These are phyloP conservation scores for Rhynchopsitta pachyrhyncha DNA, from an alignment of 2,113 vertebrate genomes.

Conservation along the genomic window DNA sequence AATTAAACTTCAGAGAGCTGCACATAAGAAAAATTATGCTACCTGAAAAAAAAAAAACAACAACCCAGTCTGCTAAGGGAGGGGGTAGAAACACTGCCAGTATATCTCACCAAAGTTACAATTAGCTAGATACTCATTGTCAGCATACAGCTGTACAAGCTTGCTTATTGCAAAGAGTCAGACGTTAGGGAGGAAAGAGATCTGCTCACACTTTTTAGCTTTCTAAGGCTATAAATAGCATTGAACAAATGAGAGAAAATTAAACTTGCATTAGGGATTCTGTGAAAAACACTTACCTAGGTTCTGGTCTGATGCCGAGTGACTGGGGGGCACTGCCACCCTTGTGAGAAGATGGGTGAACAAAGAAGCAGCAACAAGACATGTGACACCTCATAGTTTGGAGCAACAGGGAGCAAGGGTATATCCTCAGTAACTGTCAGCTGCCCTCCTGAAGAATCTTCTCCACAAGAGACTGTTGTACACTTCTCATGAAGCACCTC, in stretches of 20 bases:
- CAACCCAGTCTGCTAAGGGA: neutral
- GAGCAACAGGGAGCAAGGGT: neutral
- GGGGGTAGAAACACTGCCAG: neutral
- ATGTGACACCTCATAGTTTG: neutral
- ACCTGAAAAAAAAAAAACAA: neutral
- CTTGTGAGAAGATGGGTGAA: neutral
- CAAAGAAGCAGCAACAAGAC: neutral
- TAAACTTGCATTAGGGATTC: neutral
- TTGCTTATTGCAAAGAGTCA: neutral
- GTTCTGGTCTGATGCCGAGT: neutral
- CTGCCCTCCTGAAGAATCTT: neutral
- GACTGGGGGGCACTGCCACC: neutral
- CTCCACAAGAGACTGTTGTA: neutral
- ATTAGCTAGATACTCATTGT: neutral
- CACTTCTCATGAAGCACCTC: neutral
- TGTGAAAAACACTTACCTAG: neutral
- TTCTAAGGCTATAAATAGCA: neutral
- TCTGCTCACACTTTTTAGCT: neutral
- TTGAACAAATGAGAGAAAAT: neutral
- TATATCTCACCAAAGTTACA: neutral
- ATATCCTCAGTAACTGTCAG: neutral
- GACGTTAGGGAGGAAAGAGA: neutral
- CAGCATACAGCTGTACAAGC: neutral
- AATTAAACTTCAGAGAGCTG: constrained; percentile 7
- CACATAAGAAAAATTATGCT: neutral